Percentiles rank a stretch among this genome's conserved stretches.
These are phyloP conservation scores for Morelia viridis DNA, from an alignment of 2,797 vertebrate species.

Conservation along the genomic window DNA sequence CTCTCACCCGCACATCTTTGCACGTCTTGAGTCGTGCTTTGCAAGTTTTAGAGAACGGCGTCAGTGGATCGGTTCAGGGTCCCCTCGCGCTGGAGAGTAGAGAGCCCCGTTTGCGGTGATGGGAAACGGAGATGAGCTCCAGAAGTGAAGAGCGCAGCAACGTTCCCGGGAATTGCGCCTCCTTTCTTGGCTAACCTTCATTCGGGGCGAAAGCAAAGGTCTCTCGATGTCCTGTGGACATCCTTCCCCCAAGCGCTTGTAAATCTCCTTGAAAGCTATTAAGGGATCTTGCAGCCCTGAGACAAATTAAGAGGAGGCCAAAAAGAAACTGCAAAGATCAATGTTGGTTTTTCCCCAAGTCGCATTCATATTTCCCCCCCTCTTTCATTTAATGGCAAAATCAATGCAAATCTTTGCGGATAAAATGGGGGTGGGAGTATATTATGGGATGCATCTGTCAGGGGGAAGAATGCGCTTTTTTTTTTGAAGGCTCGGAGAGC, in stretches of 20 bases:
- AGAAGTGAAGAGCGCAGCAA: not conserved
- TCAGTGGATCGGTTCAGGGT: not conserved
- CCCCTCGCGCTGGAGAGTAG: no score
- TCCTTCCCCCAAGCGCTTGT: not conserved
- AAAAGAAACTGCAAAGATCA: slow-evolving; percentile 42
- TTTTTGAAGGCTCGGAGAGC: not conserved
- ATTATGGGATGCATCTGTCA: not conserved
- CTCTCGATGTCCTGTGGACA: not conserved
- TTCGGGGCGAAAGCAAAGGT: not conserved
- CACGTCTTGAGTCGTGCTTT: not conserved
- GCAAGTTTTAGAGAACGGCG: not conserved
- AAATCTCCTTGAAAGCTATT: slow-evolving; percentile 54
- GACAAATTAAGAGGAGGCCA: slow-evolving; percentile 46
- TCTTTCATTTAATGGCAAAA: slow-evolving; percentile 58
- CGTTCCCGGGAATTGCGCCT: no score
- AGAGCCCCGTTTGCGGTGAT: not conserved
- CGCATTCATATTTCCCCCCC: slow-evolving; percentile 49
- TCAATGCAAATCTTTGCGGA: slow-evolving; percentile 58
- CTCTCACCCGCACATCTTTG: not conserved
- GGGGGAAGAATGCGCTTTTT: not conserved
- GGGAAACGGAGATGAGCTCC: not conserved
- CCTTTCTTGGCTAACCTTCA: not conserved
- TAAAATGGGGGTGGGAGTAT: slow-evolving; percentile 34
- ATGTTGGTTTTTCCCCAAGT: slow-evolving; percentile 58
- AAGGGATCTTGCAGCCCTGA: not conserved